phyloP scores from a whole-genome alignment of 1,140 invertebrate genomes.

The Aradophagus sp. region DNA sequence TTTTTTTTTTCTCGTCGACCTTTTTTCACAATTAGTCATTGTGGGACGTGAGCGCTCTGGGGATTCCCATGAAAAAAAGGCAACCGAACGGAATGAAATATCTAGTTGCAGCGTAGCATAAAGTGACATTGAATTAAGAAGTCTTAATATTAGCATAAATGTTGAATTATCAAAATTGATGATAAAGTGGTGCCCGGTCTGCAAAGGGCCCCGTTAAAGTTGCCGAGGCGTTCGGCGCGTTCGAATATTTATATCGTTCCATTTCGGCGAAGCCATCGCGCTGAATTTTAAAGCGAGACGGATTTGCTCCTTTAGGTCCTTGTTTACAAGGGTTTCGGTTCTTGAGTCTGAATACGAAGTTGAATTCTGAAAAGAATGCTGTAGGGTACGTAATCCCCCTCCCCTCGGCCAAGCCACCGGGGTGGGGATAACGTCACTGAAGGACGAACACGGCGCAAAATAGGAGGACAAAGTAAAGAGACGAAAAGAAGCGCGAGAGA shows the following conservation, averaged over 20 bases:
- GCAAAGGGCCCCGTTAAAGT: slow-evolving; percentile 14
- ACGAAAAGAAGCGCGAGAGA: slow-evolving; percentile 14
- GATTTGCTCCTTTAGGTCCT: slow-evolving; percentile 46
- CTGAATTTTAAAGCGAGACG: slow-evolving; percentile 39
- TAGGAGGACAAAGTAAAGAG: slow-evolving; percentile 25
- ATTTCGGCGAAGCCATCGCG: slow-evolving; percentile 55
- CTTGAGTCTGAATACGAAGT: slow-evolving; percentile 53
- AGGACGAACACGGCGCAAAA: slow-evolving; percentile 48
- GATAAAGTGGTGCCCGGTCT: slow-evolving; percentile 33
- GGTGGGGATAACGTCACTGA: slow-evolving; percentile 48
- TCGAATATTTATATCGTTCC: slow-evolving; percentile 58
- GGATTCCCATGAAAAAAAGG: slow-evolving; percentile 4
- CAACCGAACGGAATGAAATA: slow-evolving; percentile 11
- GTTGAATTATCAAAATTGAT: slow-evolving; percentile 31
- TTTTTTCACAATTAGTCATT: too few species aligned
- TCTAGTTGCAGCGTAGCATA: slow-evolving; percentile 2
- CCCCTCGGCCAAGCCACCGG: too few species aligned
- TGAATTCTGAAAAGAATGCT: slow-evolving; percentile 49
- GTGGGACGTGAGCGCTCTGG: too few species aligned
- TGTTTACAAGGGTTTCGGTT: slow-evolving; percentile 57
- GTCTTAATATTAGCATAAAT: slow-evolving; percentile 44
- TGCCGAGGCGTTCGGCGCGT: slow-evolving; percentile 37
- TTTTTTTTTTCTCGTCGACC: too few species aligned
- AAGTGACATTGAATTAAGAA: slow-evolving; percentile 14
- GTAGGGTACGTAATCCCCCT: slow-evolving; percentile 15